These are phyloP conservation scores for Sylvilagus bachmani DNA, from an alignment of 2,113 vertebrate species.

Conservation along the genomic window DNA sequence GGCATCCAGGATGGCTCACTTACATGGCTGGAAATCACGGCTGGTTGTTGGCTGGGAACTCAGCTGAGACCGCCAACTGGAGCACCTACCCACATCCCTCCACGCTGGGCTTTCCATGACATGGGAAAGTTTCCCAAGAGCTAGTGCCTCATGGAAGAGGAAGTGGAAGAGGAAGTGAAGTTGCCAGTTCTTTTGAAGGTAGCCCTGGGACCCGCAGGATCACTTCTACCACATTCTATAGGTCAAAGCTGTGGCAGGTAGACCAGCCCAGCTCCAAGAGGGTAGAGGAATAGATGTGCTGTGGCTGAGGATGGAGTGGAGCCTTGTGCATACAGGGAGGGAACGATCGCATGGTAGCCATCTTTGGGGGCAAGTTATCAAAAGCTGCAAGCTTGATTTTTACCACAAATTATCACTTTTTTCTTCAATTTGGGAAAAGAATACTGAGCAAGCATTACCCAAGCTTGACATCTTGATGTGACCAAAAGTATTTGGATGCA, in stretches of 20 bases:
- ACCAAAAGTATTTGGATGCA: background rate
- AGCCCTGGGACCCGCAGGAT: background rate
- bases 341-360: background rate
- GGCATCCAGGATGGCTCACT: background rate
- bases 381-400: background rate
- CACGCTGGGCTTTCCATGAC: background rate
- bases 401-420: background rate
- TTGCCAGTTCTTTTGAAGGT: background rate
- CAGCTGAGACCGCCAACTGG: background rate
- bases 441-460: background rate
- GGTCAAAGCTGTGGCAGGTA: background rate
- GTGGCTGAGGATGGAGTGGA: background rate
- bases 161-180: background rate
- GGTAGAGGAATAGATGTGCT: background rate
- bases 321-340: fast-evolving
- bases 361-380: background rate
- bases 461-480: background rate
- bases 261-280: background rate
- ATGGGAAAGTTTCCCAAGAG: background rate
- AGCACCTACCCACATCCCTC: background rate
- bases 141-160: background rate
- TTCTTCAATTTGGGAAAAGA: background rate
- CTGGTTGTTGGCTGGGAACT: background rate
- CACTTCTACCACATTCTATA: background rate
- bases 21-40: background rate